Evolutionary conservation across 1,140 invertebrate species (phyloP).

Genomic region (Pogonus chalceus): DNA sequence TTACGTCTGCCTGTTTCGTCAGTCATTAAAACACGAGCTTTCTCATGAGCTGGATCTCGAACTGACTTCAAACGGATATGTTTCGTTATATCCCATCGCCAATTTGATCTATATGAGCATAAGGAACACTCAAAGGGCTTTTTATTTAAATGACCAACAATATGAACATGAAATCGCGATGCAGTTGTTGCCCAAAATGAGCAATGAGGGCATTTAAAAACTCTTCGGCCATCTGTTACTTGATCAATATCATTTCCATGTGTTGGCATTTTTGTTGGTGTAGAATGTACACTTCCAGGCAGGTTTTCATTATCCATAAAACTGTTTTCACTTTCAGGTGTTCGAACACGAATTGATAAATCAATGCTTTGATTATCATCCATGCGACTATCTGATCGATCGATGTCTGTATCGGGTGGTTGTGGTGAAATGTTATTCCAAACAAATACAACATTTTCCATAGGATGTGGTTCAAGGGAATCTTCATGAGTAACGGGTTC

Average conservation of each 20-base stretch:
- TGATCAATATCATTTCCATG: slow-evolving; percentile 33
- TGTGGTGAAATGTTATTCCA: slow-evolving; percentile 49
- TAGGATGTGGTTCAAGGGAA: slow-evolving; percentile 48
- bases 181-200: slow-evolving; percentile 82
- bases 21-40: slow-evolving; percentile 75
- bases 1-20: slow-evolving; percentile 83
- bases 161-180: slow-evolving; percentile 87
- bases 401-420: background rate
- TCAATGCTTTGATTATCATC: slow-evolving; percentile 29
- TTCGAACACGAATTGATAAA: slow-evolving; percentile 29
- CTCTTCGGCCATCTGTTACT: slow-evolving; percentile 37
- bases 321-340: slow-evolving; percentile 30
- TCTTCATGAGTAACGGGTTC: slow-evolving; percentile 29
- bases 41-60: slow-evolving; percentile 66
- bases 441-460: slow-evolving; percentile 66
- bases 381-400: slow-evolving; percentile 19
- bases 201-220: slow-evolving; percentile 85
- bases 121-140: slow-evolving; percentile 92
- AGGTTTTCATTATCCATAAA: slow-evolving; percentile 18
- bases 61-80: slow-evolving; percentile 84
- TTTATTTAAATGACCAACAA: slow-evolving; percentile 82
- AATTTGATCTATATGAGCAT: slow-evolving; percentile 87
- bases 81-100: slow-evolving; percentile 93
- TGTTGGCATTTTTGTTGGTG: slow-evolving; percentile 29
- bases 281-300: slow-evolving; percentile 12